These are phyloP conservation scores for Latrodectus elegans DNA, from an alignment of 2,888 invertebrate species.

Conservation along the genomic window DNA sequence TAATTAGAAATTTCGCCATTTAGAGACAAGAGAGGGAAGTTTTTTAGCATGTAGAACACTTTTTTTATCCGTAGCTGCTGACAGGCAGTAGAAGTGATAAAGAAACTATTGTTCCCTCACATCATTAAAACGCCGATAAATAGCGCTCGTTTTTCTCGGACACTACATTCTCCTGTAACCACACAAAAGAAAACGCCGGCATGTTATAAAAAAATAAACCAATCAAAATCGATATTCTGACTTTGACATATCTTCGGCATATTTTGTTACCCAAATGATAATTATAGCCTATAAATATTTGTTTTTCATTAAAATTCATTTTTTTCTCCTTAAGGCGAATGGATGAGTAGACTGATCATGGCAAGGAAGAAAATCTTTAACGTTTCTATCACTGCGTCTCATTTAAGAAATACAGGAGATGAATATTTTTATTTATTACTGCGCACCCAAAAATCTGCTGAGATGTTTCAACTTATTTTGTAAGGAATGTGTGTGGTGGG, in stretches of 20 bases:
- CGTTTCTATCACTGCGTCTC: no score
- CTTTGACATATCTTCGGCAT: constrained; percentile 1
- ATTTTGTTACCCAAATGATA: neutral
- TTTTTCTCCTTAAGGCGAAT: neutral
- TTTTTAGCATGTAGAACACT: neutral
- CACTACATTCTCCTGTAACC: neutral
- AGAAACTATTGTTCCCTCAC: constrained; percentile 34
- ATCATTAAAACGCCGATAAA: constrained; percentile 36
- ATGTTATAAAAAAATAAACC: neutral
- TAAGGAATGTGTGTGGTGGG: no score
- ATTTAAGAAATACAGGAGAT: no score
- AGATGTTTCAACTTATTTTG: no score
- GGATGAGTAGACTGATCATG: no score
- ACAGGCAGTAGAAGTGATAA: constrained; percentile 14
- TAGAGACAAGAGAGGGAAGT: constrained; percentile 9
- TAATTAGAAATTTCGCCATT: constrained; percentile 32
- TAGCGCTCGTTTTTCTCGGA: neutral
- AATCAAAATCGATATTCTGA: constrained; percentile 25
- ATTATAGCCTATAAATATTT: constrained; percentile 3
- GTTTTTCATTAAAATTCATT: neutral
- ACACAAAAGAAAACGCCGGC: constrained; percentile 3
- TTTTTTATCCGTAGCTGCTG: neutral
- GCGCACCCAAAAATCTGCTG: no score
- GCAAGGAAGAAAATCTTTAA: no score
- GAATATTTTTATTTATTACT: no score